Percentiles rank a stretch among this genome's conserved stretches.
Conservation (phyloP, 1,140 invertebrate genomes). For the Trichonephila clavata region DNA sequence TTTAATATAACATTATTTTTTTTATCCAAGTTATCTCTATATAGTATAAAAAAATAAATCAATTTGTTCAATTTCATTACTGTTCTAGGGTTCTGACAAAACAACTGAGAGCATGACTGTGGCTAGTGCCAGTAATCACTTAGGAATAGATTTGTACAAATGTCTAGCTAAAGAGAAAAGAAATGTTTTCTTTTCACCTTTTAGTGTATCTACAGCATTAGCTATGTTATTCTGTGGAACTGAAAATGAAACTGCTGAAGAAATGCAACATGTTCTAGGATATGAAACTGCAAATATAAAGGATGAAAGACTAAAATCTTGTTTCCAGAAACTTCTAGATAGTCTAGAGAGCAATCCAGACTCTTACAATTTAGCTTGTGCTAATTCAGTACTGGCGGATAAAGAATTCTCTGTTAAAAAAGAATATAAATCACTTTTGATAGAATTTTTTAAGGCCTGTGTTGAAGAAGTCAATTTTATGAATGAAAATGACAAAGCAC, state of each 20-base stretch:
- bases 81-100: not conserved
- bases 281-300: conserved; percentile 31
- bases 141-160: conserved; percentile 31
- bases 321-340: conserved; percentile 11
- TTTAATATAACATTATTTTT: not conserved
- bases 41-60: not conserved
- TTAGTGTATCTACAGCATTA: conserved; percentile 74
- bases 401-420: conserved; percentile 31
- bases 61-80: not conserved
- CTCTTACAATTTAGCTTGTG: conserved; percentile 25
- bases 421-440: conserved; percentile 16
- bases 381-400: conserved; percentile 20
- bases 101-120: not conserved
- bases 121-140: conserved; percentile 11
- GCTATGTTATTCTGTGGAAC: conserved; percentile 74
- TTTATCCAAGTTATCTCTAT: not conserved
- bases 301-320: not conserved
- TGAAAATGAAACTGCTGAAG: conserved; percentile 49
- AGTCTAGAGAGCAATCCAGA: not conserved
- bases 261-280: conserved; percentile 66
- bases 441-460: conserved; percentile 31
- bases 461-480: conserved; percentile 54
- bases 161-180: not conserved
- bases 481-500: not conserved
- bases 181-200: conserved; percentile 77